Percentiles rank a stretch among this genome's conserved stretches.
Conservation (phyloP, 2,797 vertebrate species). For the Cossypha dichroa region DNA sequence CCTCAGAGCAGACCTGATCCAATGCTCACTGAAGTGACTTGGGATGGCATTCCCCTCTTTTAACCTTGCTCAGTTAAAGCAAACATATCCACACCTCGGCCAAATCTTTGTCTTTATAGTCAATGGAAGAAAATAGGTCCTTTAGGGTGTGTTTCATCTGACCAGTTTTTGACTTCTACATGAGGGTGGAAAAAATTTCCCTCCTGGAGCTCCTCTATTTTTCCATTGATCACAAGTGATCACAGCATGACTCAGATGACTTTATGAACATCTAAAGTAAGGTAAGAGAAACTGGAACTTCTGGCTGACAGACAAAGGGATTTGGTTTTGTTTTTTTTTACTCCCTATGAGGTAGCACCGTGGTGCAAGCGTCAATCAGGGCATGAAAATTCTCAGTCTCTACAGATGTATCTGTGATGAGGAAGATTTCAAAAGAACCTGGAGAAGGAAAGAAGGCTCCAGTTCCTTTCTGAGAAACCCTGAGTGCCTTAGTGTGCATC, state of each 20-base stretch:
- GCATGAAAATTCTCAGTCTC: neutral
- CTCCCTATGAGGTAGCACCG: fast-evolving
- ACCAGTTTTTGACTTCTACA: neutral
- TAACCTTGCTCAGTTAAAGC: neutral
- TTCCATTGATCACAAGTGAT: neutral
- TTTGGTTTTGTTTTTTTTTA: neutral
- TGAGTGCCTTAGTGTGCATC: neutral
- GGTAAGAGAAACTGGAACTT: neutral
- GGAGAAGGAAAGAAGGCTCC: neutral
- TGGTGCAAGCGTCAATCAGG: neutral
- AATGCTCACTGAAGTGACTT: neutral
- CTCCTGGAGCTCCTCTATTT: neutral
- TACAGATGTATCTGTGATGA: neutral
- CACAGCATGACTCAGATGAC: neutral
- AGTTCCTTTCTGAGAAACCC: neutral
- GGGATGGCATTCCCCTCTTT: neutral
- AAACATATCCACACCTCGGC: neutral
- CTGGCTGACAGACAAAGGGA: neutral
- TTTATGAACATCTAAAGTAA: neutral
- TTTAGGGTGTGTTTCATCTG: neutral
- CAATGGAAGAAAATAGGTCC: neutral
- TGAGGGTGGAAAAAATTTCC: neutral
- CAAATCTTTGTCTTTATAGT: neutral
- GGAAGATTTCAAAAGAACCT: neutral
- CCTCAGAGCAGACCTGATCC: neutral